A percentile compares a stretch with the other conserved stretches of the same genome.
phyloP scores from a whole-genome alignment of 2,113 vertebrate species.

The Oreamnos americanus region DNA sequence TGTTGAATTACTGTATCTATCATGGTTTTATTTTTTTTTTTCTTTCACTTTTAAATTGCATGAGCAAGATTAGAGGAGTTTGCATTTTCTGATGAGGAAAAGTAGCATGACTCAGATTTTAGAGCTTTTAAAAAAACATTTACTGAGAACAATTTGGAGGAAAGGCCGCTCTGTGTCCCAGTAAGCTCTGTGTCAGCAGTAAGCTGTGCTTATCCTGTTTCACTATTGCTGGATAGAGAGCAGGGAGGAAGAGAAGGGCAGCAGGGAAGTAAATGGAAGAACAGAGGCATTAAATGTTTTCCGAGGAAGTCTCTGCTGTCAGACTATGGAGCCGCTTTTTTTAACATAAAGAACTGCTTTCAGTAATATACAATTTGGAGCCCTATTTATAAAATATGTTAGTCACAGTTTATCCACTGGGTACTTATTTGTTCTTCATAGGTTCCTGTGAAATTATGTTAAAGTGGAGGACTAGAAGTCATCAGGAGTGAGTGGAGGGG shows the following conservation, averaged over 20 bases:
- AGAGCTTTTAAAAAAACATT: slow-evolving; percentile 22
- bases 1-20: neutral
- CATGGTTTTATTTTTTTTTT: neutral
- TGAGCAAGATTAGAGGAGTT: neutral
- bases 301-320: neutral
- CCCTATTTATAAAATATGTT: neutral
- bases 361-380: neutral
- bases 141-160: neutral
- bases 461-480: neutral
- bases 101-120: neutral
- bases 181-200: neutral
- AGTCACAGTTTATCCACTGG: neutral
- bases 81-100: neutral
- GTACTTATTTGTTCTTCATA: neutral
- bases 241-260: neutral
- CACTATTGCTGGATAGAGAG: neutral
- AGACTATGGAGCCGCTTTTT: neutral
- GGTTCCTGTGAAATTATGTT: neutral
- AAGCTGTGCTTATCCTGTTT: neutral
- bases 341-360: neutral
- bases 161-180: neutral
- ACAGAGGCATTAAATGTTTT: neutral
- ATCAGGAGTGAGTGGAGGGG: neutral
- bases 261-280: neutral
- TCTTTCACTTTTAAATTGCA: neutral